Evolutionary conservation across 1,140 invertebrate species (phyloP).

Genomic region (Coelopa frigida): DNA sequence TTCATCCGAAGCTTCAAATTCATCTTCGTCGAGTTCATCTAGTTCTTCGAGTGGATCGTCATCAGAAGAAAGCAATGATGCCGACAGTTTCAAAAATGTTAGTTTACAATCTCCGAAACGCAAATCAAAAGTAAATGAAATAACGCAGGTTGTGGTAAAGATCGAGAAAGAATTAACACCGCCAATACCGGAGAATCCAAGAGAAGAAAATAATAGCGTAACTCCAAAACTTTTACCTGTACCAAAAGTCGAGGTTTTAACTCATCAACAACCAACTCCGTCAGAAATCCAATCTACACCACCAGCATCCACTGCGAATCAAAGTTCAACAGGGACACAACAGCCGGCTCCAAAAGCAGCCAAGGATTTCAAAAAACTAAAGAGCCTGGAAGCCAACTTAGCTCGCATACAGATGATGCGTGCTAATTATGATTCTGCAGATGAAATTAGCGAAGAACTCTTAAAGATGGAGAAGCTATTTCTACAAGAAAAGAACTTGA

Average conservation of each 20-base stretch:
- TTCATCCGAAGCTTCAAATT: conserved; percentile 7
- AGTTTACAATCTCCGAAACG: too few relatives aligned
- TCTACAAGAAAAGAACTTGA: conserved; percentile 35
- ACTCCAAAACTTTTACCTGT: too few relatives aligned
- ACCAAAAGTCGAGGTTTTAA: too few relatives aligned
- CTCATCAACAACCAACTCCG: too few relatives aligned
- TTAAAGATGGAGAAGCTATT: conserved; percentile 40
- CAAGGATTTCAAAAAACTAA: conserved; percentile 32
- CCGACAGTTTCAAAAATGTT: conserved; percentile 1
- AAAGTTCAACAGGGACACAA: too few relatives aligned
- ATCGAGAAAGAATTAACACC: too few relatives aligned
- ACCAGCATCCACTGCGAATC: too few relatives aligned
- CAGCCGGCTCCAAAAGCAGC: conserved; percentile 6
- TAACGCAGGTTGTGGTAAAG: too few relatives aligned
- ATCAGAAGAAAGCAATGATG: conserved; percentile 16
- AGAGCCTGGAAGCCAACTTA: conserved; percentile 34
- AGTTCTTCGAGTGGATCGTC: conserved; percentile 8
- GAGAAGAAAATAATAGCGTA: too few relatives aligned
- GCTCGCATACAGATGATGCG: conserved; percentile 41
- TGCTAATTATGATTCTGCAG: conserved; percentile 34
- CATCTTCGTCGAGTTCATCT: conserved; percentile 3
- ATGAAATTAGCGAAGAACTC: conserved; percentile 37
- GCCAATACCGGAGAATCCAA: too few relatives aligned
- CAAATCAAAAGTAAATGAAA: too few relatives aligned
- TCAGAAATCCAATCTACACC: too few relatives aligned